Base-by-base conservation (phyloP, 1,140 invertebrate species). In the Mactra quadrangularis region DNA sequence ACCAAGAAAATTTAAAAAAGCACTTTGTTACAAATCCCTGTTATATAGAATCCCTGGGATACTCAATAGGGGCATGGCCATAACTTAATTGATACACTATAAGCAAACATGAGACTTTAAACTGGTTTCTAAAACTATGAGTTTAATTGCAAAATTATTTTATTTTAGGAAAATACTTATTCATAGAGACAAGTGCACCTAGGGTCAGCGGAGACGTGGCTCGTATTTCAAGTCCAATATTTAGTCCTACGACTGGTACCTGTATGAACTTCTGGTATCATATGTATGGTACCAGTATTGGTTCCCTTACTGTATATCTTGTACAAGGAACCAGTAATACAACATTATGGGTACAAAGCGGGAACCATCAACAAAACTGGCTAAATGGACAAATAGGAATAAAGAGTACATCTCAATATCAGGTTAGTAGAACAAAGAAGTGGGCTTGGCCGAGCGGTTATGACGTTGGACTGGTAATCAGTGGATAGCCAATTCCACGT, bases 181-280 rank as follows among this genome's bases (percentile, higher is more conserved):
- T 89, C 64, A 91, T 93, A 52, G 91, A 93, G 82, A 75, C 90
- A 0, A 89, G 87, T 71, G 27, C 82, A 19, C 87, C 86, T 7
- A 66, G 88, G 19, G 72, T 83, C 9, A 45, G 82, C 13, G 90
- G 89, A n/a, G 88, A 92, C 68, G 82, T 76, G 50, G 92, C 92
- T 19, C 87, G 90, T 87, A 82, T 93, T 17, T 84, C 89, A 52
- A 91, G 88, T 60, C 88, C 87, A 11, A 64, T 82, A 27, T 86
- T 91, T 57, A 59, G 79, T 52, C 78, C 89, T 1, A 83, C 86
- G 13, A 41, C 29, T 0, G 83, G 62, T 52, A 52, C 31, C 11
- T 90, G 88, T 79, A 53, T 90, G 2, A 87, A 86, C n/a, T 96
- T 97, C 89, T 97, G 95, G 94, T 95, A 93, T 87, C 96, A 96